phyloP scores from a whole-genome alignment of 2,888 invertebrate species.

The Eristalinus sepulchralis region DNA sequence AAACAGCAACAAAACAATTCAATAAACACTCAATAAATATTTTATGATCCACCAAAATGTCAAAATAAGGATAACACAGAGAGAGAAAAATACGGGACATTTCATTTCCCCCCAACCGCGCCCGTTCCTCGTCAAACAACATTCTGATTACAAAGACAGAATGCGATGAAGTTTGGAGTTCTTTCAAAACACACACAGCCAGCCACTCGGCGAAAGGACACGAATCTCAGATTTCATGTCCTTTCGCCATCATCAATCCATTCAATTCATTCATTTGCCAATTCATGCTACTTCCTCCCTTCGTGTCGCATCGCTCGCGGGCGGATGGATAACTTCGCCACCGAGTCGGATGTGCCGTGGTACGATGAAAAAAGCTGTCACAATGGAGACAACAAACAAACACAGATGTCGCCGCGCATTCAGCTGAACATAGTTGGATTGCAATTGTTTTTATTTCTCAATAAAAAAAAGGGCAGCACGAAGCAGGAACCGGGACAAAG shows the following conservation, averaged over 20 bases:
- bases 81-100: slow-evolving; percentile 26
- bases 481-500: neutral
- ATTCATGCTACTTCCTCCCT: slow-evolving; percentile 33
- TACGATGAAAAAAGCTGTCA: too few species aligned
- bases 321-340: slow-evolving; percentile 4
- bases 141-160: neutral
- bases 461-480: slow-evolving; percentile 45
- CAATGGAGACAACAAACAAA: slow-evolving; percentile 58
- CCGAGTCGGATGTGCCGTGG: neutral
- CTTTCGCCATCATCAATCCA: slow-evolving; percentile 60
- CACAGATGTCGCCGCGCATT: slow-evolving; percentile 67
- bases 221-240: slow-evolving; percentile 46
- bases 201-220: slow-evolving; percentile 20
- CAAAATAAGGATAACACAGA: slow-evolving; percentile 47
- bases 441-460: slow-evolving; percentile 70
- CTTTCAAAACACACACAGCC: slow-evolving; percentile 3
- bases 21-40: slow-evolving; percentile 81
- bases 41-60: slow-evolving; percentile 75
- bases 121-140: neutral
- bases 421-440: slow-evolving; percentile 49
- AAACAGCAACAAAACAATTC: slow-evolving; percentile 73
- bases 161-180: slow-evolving; percentile 13
- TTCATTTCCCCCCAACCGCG: neutral
- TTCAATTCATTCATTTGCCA: slow-evolving; percentile 64
- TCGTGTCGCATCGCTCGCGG: slow-evolving; percentile 1